phyloP scores from a whole-genome alignment of 2,113 vertebrate genomes.

The Dascyllus trimaculatus region DNA sequence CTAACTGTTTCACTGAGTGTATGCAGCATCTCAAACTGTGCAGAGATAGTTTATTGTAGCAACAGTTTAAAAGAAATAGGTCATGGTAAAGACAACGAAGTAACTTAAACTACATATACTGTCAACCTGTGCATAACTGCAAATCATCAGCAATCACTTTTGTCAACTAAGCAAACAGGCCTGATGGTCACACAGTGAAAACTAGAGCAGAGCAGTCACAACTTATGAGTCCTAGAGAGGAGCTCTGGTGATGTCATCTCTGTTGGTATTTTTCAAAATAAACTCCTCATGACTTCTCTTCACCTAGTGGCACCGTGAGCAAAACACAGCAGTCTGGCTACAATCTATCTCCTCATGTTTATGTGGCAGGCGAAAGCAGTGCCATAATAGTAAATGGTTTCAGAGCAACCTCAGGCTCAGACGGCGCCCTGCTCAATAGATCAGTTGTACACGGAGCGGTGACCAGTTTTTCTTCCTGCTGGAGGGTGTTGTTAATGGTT shows the following conservation, averaged over 20 bases:
- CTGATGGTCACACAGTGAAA: constrained; percentile 3
- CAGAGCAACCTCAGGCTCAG: constrained; percentile 12
- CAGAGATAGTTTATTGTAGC: too few relatives aligned
- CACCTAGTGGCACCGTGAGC: constrained; percentile 19
- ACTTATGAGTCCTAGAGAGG: background rate
- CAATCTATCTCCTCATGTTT: constrained; percentile 47
- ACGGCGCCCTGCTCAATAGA: background rate
- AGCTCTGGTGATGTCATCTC: constrained; percentile 41
- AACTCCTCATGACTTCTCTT: constrained; percentile 37
- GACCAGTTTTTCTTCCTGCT: constrained; percentile 1
- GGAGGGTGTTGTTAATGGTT: constrained; percentile 30
- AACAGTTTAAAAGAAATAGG: too few relatives aligned
- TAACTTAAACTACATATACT: too few relatives aligned
- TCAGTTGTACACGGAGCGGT: constrained; percentile 21
- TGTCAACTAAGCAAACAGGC: constrained; percentile 18
- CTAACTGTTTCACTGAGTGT: too few relatives aligned
- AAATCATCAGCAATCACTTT: constrained; percentile 19
- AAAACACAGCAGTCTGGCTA: constrained; percentile 46
- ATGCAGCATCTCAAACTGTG: too few relatives aligned
- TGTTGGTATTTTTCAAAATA: constrained; percentile 49
- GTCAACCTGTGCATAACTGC: constrained; percentile 11
- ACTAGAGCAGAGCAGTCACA: constrained; percentile 30
- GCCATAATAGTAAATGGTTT: constrained; percentile 37
- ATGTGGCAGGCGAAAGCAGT: constrained; percentile 14
- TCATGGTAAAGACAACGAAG: too few relatives aligned